A percentile compares a stretch with the other conserved stretches of the same genome.
phyloP scores from a whole-genome alignment of 53 echinoderm and acorn worm genomes.

The Apostichopus leukothele region DNA sequence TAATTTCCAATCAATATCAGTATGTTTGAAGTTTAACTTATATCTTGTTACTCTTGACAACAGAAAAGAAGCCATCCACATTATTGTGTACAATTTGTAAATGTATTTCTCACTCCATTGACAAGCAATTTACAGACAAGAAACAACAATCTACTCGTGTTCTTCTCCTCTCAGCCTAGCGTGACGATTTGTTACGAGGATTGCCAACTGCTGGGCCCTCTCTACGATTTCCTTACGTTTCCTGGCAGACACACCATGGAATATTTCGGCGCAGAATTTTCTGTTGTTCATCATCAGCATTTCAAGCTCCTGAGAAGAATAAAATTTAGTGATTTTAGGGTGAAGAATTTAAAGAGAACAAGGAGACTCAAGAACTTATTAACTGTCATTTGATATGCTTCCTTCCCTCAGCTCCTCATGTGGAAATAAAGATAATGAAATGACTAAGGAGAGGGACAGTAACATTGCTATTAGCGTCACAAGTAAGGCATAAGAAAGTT shows the following conservation, averaged over 20 bases:
- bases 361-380: background rate
- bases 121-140: slow-evolving; percentile 33
- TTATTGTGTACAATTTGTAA: background rate
- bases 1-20: too few relatives aligned
- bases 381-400: background rate
- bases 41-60: too few relatives aligned
- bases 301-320: slow-evolving; percentile 74
- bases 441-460: too few relatives aligned
- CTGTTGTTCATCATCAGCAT: slow-evolving; percentile 99
- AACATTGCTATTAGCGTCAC: too few relatives aligned
- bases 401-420: background rate
- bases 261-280: slow-evolving; percentile 92
- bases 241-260: slow-evolving; percentile 89
- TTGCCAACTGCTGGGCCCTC: slow-evolving; percentile 91
- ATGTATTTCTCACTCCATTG: slow-evolving; percentile 37
- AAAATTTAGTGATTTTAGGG: background rate
- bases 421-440: too few relatives aligned
- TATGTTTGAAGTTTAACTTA: too few relatives aligned
- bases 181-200: slow-evolving; percentile 94
- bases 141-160: slow-evolving; percentile 67
- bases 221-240: slow-evolving; percentile 95
- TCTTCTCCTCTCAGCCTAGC: slow-evolving; percentile 93
- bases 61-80: too few relatives aligned
- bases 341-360: background rate
- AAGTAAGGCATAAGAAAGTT: too few relatives aligned